These are phyloP conservation scores for Chloroceryle aenea DNA, from an alignment of 2,113 vertebrate species.

Conservation along the genomic window DNA sequence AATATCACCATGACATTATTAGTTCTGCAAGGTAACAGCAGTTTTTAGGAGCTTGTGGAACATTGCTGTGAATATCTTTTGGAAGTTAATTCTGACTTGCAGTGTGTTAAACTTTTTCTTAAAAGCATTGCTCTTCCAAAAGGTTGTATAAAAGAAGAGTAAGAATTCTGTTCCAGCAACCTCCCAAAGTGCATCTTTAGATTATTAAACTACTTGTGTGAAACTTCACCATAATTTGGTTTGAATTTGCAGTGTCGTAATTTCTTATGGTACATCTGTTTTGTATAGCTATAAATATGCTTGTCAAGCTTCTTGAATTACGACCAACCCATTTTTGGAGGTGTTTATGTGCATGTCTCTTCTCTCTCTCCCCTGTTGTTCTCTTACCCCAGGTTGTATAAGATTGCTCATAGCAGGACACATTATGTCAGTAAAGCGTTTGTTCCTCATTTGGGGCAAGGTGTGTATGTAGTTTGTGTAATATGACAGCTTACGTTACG, in stretches of 20 bases:
- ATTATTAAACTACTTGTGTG: background rate
- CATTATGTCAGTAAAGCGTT: background rate
- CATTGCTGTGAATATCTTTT: background rate
- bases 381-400: background rate
- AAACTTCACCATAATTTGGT: background rate
- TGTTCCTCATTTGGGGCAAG: background rate
- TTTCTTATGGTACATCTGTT: background rate
- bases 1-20: background rate
- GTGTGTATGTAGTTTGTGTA: background rate
- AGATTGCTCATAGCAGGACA: background rate
- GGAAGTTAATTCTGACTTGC: background rate
- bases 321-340: background rate
- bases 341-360: background rate
- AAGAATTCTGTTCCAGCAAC: background rate
- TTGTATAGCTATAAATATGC: background rate
- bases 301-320: background rate
- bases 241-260: background rate
- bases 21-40: background rate
- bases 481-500: background rate
- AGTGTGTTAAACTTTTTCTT: background rate
- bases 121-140: background rate
- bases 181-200: background rate
- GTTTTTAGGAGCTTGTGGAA: conserved; percentile 1
- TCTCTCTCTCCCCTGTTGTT: background rate
- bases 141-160: background rate